A percentile compares a stretch with the other conserved stretches of the same genome.
Conservation (phyloP, 2,113 vertebrate species). For the Rhagologus leucostigma region DNA sequence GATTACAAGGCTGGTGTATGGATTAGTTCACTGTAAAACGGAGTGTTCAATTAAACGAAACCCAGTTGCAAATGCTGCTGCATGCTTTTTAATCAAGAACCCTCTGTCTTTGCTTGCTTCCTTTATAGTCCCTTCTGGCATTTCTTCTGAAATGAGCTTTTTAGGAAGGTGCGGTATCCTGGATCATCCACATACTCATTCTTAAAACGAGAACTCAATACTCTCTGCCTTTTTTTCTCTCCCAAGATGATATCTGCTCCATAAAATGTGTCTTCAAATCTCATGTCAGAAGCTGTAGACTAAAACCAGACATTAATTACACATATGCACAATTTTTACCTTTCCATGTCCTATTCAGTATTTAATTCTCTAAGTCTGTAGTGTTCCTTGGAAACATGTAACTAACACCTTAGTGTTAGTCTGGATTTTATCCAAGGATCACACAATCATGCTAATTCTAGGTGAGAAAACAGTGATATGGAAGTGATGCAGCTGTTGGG, state of each 20-base stretch:
- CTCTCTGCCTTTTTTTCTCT: constrained; percentile 88
- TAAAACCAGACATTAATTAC: constrained; percentile 65
- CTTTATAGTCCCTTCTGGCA: constrained; percentile 80
- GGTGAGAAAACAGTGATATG: background rate
- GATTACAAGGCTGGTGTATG: background rate
- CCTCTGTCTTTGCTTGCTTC: background rate
- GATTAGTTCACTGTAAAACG: background rate
- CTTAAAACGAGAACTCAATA: constrained; percentile 90
- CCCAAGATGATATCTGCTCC: constrained; percentile 81
- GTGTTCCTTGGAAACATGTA: background rate
- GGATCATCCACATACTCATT: constrained; percentile 91
- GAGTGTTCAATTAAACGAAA: background rate
- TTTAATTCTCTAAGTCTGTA: background rate
- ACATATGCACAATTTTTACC: background rate
- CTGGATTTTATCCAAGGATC: background rate
- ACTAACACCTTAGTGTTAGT: background rate
- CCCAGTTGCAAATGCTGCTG: background rate
- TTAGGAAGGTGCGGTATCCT: constrained; percentile 82
- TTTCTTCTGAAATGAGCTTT: constrained; percentile 80
- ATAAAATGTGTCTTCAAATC: constrained; percentile 92
- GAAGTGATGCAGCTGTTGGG: background rate
- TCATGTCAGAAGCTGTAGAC: constrained; percentile 96
- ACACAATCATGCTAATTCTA: background rate
- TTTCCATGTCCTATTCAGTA: background rate
- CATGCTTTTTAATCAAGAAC: background rate